Evolutionary conservation across 2,888 invertebrate species (phyloP), one percentile per base, ranked within the genome.

Genomic region (Notocelia uddmanniana): DNA sequence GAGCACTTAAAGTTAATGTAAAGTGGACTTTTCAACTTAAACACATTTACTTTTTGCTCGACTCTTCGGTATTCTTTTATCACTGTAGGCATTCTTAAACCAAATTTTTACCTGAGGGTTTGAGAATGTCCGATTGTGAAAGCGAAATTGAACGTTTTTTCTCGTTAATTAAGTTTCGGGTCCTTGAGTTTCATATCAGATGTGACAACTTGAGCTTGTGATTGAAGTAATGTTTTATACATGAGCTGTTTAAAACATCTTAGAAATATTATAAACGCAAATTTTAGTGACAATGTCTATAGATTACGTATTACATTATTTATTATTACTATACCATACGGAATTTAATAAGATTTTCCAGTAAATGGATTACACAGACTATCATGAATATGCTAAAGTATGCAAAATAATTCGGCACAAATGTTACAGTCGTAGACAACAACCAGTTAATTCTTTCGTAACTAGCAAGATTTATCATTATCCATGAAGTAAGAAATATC

Each of bases 1-100:
- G 26, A 2, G 26, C 26, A 19, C 60, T 45, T 23, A 9, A 52
- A 13, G n/a, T 37, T 37, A 37, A 50, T 31, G 18, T 34, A 58
- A 34, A 59, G 41, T n/a, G 9, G 50, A 37, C 37, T 48, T 58
- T n/a, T 37, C 37, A 52, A 41, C 41, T 54, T 26, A 19, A 60
- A 68, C 18, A 54, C 19, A 68, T 50, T 50, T 31, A 48, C 48
- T 50, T 18, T 26, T 21, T 48, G 18, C 10, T 67, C n/a, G 26
- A 67, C 48, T 59, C 19, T 41, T 31, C 59, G 15, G 18, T 41
- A 41, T 58, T 45, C 8, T n/a, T 45, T 45, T 60, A 59, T 59
- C 21, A 59, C 60, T 26, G 10, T 23, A 45, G n/a, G 37, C 45
- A 45, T 23, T 45, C 11, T 45, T 60, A n/a, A 45, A 45, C 45